Percentiles rank a stretch among this genome's conserved stretches.
These are phyloP conservation scores for Percopsis omiscomaycus DNA, from an alignment of 2,797 vertebrate species.

Conservation along the genomic window DNA sequence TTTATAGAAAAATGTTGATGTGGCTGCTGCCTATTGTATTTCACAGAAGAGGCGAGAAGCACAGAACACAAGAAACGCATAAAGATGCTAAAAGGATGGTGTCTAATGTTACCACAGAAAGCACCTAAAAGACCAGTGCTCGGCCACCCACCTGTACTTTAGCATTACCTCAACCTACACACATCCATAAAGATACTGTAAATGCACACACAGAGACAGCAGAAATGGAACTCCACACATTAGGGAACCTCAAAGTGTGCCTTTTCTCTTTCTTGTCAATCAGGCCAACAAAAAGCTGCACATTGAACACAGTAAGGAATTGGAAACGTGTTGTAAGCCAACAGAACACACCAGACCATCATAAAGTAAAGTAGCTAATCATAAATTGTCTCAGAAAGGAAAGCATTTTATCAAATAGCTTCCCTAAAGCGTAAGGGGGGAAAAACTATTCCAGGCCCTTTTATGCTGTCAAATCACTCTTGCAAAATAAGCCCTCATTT, in stretches of 20 bases:
- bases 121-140: too few relatives aligned
- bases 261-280: background rate
- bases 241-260: conserved; percentile 33
- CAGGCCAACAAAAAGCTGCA: conserved; percentile 14
- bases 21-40: background rate
- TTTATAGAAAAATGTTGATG: background rate
- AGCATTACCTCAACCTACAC: too few relatives aligned
- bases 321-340: conserved; percentile 5
- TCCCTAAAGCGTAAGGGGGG: background rate
- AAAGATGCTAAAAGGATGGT: too few relatives aligned
- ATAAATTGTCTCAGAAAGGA: conserved; percentile 17
- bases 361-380: conserved; percentile 17
- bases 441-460: conserved; percentile 1
- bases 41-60: conserved; percentile 9
- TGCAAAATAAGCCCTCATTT: conserved; percentile 32
- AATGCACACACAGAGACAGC: too few relatives aligned
- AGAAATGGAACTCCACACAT: conserved; percentile 22
- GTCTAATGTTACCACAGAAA: too few relatives aligned
- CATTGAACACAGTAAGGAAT: conserved; percentile 14
- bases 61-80: too few relatives aligned
- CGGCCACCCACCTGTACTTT: too few relatives aligned
- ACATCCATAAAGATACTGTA: too few relatives aligned
- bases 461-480: conserved; percentile 23
- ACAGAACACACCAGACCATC: conserved; percentile 13
- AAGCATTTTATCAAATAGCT: conserved; percentile 23